phyloP scores from a whole-genome alignment of 2,113 vertebrate species.

The Elephantulus edwardii region DNA sequence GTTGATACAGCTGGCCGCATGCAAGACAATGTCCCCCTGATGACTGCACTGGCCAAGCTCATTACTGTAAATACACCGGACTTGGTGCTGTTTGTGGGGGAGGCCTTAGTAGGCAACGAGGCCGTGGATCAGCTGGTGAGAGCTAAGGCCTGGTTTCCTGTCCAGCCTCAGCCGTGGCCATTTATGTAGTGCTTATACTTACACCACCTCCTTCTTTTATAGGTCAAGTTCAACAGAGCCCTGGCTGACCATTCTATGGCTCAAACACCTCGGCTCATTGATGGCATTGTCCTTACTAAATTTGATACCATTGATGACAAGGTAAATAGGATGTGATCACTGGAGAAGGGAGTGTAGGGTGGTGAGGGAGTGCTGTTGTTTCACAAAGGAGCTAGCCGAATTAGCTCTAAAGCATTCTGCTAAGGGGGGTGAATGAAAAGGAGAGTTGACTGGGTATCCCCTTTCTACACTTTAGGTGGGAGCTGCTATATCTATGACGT shows the following conservation, averaged over 20 bases:
- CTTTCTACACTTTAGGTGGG: conserved; percentile 88
- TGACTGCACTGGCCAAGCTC: conserved; percentile 97
- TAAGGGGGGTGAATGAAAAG: background rate
- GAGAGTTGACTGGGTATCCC: background rate
- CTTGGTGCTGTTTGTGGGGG: conserved; percentile 97
- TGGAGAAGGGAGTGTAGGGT: background rate
- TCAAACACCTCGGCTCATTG: conserved; percentile 95
- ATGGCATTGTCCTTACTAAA: conserved; percentile 98
- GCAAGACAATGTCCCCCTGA: conserved; percentile 98
- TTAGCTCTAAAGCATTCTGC: background rate
- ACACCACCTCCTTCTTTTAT: background rate
- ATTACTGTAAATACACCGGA: conserved; percentile 97
- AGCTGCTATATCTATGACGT: conserved; percentile 99
- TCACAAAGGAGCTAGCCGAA: background rate
- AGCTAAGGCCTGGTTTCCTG: background rate
- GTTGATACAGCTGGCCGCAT: conserved; percentile 99
- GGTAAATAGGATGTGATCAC: too few relatives aligned
- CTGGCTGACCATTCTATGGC: conserved; percentile 97
- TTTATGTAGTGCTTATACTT: fast-evolving
- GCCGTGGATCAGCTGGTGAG: conserved; percentile 98
- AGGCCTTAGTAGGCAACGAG: conserved; percentile 97
- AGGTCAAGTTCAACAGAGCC: conserved; percentile 99
- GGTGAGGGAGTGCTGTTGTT: background rate
- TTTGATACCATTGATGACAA: conserved; percentile 99
- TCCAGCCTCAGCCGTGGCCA: background rate